Percentiles rank a stretch among this genome's conserved stretches.
These are phyloP conservation scores for Portunus trituberculatus DNA, from an alignment of 1,140 invertebrate species.

Conservation along the genomic window DNA sequence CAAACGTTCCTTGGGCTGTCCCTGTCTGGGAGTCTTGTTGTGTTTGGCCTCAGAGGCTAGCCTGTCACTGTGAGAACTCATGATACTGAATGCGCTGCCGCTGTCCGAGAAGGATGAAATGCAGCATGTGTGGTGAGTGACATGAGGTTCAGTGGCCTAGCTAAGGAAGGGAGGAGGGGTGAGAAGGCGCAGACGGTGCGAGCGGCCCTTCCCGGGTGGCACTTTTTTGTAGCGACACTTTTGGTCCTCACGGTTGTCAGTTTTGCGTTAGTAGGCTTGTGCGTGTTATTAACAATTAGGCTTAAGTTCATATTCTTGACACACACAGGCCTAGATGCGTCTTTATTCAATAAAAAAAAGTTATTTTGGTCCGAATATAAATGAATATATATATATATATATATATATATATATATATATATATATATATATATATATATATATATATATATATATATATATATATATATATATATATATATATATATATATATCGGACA, in stretches of 20 bases:
- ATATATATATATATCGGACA: constrained; percentile 26
- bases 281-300: too few relatives aligned
- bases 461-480: constrained; percentile 43
- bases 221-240: neutral
- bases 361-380: neutral
- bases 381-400: neutral
- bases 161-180: neutral
- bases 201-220: neutral
- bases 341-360: neutral
- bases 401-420: constrained; percentile 45
- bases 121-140: too few relatives aligned
- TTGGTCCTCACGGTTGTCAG: too few relatives aligned
- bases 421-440: constrained; percentile 38
- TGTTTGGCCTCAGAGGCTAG: too few relatives aligned
- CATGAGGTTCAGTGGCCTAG: neutral
- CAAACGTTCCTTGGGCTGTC: too few relatives aligned
- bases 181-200: neutral
- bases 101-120: too few relatives aligned
- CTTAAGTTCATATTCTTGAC: too few relatives aligned
- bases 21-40: too few relatives aligned
- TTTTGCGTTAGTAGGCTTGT: too few relatives aligned
- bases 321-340: too few relatives aligned
- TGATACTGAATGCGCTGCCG: too few relatives aligned
- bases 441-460: constrained; percentile 52
- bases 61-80: too few relatives aligned